phyloP scores from a whole-genome alignment of 2,888 invertebrate genomes.

The Scaptomyza reducta region DNA sequence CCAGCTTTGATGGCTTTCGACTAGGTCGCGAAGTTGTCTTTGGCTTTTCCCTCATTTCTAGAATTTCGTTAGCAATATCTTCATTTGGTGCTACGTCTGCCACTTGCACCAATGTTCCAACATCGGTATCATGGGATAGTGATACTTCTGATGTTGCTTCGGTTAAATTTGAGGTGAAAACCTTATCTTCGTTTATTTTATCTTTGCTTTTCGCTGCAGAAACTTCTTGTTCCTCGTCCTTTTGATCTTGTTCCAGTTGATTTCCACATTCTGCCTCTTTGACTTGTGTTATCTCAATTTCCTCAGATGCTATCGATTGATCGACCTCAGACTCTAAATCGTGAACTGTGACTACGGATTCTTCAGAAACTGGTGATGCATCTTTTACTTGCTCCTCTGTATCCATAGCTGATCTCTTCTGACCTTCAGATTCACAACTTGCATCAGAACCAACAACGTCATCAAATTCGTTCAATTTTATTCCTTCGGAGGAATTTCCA shows the following conservation, averaged over 20 bases:
- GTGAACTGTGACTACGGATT: not conserved
- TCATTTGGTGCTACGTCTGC: not conserved
- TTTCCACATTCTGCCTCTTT: not conserved
- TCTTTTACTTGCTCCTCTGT: not conserved
- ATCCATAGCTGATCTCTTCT: not conserved
- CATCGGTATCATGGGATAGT: not conserved
- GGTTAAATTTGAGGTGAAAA: not conserved
- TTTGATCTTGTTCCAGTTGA: not conserved
- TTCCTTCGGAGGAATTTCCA: not conserved
- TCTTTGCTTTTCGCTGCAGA: not conserved
- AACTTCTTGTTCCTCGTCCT: too few relatives aligned
- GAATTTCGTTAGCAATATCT: not conserved
- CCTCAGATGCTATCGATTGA: not conserved
- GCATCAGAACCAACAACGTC: constrained; percentile 8
- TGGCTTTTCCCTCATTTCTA: not conserved
- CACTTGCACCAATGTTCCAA: not conserved
- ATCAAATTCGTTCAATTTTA: not conserved
- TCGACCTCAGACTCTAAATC: too few relatives aligned
- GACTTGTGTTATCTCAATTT: not conserved
- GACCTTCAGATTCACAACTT: not conserved
- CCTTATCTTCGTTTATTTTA: not conserved
- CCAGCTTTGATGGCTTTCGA: not conserved
- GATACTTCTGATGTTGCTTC: constrained; percentile 3
- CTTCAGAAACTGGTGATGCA: not conserved
- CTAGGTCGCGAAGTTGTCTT: not conserved